A percentile compares a stretch with the other conserved stretches of the same genome.
These are phyloP conservation scores for Falco novaeseelandiae DNA, from an alignment of 2,797 vertebrate species.

Conservation along the genomic window DNA sequence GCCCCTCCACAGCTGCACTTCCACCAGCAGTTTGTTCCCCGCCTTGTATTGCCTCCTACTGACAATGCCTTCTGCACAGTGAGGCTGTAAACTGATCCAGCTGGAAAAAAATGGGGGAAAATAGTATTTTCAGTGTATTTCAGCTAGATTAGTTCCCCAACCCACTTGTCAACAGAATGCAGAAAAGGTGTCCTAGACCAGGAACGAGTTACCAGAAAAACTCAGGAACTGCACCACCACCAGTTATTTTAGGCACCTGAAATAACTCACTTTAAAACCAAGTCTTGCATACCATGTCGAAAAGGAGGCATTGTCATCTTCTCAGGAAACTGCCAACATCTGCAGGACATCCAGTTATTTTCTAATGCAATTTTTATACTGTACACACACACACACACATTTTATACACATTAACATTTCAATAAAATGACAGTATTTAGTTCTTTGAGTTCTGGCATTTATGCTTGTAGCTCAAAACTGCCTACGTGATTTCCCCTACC, in stretches of 20 bases:
- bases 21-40: not conserved
- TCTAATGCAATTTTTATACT: not conserved
- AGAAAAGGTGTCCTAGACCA: not conserved
- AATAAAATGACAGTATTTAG: not conserved
- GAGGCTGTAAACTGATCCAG: not conserved
- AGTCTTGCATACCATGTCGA: not conserved
- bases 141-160: not conserved
- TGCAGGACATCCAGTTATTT: not conserved
- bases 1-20: not conserved
- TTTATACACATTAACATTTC: not conserved
- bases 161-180: fast-evolving
- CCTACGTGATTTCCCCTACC: not conserved
- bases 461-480: not conserved
- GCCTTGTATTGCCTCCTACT: not conserved
- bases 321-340: not conserved
- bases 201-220: not conserved
- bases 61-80: not conserved
- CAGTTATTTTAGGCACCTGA: not conserved
- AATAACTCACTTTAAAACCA: not conserved
- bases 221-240: not conserved
- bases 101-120: not conserved
- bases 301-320: not conserved
- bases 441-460: not conserved
- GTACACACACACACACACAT: not conserved
- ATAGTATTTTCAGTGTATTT: not conserved